Conservation (phyloP, 2,888 invertebrate genomes). For the Luffia ferchaultella region DNA sequence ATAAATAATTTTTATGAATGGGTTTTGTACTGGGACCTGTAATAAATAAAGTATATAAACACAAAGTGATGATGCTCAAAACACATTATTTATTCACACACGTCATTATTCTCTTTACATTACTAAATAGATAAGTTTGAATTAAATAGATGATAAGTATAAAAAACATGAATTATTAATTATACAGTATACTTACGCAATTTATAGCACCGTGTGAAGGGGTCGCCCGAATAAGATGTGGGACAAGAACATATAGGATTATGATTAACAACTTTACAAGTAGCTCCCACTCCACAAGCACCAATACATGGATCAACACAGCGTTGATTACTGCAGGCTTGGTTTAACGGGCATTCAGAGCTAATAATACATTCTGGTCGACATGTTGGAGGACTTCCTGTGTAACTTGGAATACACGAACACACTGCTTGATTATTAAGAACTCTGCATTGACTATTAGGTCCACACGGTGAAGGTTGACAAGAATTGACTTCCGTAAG, state of each 20-base stretch:
- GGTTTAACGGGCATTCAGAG: constrained; percentile 74
- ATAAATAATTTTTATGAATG: too few species aligned
- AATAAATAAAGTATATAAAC: too few species aligned
- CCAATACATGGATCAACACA: constrained; percentile 79
- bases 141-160: too few species aligned
- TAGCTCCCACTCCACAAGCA: constrained; percentile 74
- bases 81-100: too few species aligned
- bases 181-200: constrained; percentile 45
- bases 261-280: constrained; percentile 81
- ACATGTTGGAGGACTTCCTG: constrained; percentile 73
- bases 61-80: too few species aligned
- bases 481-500: constrained; percentile 65
- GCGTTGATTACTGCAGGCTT: constrained; percentile 75
- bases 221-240: constrained; percentile 70
- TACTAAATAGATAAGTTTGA: too few species aligned
- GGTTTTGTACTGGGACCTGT: too few species aligned
- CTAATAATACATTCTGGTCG: constrained; percentile 77
- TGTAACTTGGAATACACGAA: constrained; percentile 70
- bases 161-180: too few species aligned
- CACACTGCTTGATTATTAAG: constrained; percentile 73
- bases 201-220: constrained; percentile 68
- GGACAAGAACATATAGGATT: constrained; percentile 77
- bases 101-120: too few species aligned
- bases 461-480: constrained; percentile 71
- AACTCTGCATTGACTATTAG: constrained; percentile 69